A percentile compares a stretch with the other conserved stretches of the same genome.
Conservation (phyloP, 2,797 vertebrate genomes). For the Cephalopachus bancanus region DNA sequence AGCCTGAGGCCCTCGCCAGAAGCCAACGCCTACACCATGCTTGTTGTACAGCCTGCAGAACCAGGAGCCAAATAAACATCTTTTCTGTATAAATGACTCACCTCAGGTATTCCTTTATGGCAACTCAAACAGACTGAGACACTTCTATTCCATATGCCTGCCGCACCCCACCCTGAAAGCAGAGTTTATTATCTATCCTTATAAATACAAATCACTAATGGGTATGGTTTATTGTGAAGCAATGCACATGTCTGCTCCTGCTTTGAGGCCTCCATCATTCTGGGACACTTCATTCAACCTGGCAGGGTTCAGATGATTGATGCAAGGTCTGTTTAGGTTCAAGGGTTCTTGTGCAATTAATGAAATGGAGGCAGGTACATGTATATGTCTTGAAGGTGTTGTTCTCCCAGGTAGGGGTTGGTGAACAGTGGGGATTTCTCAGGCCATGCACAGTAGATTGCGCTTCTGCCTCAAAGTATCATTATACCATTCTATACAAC, state of each 20-base stretch:
- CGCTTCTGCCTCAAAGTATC: neutral
- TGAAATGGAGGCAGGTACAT: neutral
- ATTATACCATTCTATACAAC: neutral
- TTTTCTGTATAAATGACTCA: neutral
- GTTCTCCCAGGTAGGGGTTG: neutral
- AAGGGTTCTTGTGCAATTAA: neutral
- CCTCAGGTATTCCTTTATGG: neutral
- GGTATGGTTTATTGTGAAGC: neutral
- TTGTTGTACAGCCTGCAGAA: neutral
- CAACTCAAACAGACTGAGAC: neutral
- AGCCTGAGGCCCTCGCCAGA: neutral
- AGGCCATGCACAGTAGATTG: rapidly evolving
- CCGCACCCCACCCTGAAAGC: neutral
- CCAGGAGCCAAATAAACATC: neutral
- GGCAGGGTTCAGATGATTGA: neutral
- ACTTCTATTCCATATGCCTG: neutral
- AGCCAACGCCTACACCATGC: neutral
- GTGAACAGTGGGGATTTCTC: neutral
- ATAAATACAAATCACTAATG: neutral
- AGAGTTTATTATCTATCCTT: neutral
- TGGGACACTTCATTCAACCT: neutral
- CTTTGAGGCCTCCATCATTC: neutral
- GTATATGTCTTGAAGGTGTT: neutral
- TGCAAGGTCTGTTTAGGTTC: neutral
- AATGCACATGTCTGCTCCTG: neutral